Evolutionary conservation across 1,140 invertebrate genomes (phyloP).

Genomic region (Mya arenaria): DNA sequence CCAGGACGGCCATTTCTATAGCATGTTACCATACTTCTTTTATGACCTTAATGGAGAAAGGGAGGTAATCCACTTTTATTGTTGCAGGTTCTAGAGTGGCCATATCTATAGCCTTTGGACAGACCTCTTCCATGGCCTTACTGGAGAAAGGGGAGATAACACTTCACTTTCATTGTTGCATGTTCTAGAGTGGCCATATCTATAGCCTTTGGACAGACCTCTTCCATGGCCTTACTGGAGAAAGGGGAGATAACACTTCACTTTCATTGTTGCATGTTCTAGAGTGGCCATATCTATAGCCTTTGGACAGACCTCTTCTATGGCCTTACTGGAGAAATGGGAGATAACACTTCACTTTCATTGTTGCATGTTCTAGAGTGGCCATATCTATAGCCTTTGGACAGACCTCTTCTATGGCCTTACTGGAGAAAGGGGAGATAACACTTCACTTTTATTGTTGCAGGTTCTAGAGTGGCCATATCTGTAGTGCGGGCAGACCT

Average conservation of each 20-base stretch:
- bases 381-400: slow-evolving; percentile 85
- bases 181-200: slow-evolving; percentile 80
- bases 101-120: slow-evolving; percentile 85
- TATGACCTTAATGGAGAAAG: slow-evolving; percentile 85
- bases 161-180: neutral
- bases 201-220: slow-evolving; percentile 87
- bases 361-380: slow-evolving; percentile 73
- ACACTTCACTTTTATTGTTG: too few species aligned
- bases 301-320: slow-evolving; percentile 86
- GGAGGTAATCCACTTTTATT: slow-evolving; percentile 83
- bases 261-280: slow-evolving; percentile 13
- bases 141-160: slow-evolving; percentile 85
- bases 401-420: slow-evolving; percentile 85
- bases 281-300: slow-evolving; percentile 83
- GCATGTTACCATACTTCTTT: slow-evolving; percentile 87
- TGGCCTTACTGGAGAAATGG: slow-evolving; percentile 86
- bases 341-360: too few species aligned
- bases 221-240: slow-evolving; percentile 85
- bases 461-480: slow-evolving; percentile 79
- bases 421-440: slow-evolving; percentile 86
- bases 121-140: slow-evolving; percentile 86
- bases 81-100: slow-evolving; percentile 77
- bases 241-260: slow-evolving; percentile 84
- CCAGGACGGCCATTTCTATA: slow-evolving; percentile 82
- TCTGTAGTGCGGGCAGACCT: slow-evolving; percentile 86